phyloP scores from a whole-genome alignment of 2,113 vertebrate genomes.

The Lampris megalopsis region DNA sequence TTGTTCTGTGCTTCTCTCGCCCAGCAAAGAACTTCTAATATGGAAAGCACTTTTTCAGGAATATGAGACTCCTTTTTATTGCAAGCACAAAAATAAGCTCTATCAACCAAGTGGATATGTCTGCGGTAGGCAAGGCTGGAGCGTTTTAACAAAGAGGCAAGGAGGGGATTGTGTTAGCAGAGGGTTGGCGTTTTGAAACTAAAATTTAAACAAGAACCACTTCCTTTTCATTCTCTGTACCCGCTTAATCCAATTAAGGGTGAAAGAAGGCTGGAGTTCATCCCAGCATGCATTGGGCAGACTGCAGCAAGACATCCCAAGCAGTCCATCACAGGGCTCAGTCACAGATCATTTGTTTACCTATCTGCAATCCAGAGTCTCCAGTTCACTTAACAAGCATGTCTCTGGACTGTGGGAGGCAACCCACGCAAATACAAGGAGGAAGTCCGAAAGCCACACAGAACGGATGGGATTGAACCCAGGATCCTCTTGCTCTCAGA shows the following conservation, averaged over 20 bases:
- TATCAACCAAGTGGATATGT: neutral
- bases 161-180: neutral
- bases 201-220: neutral
- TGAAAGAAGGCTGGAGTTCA: too few species aligned
- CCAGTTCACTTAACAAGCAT: too few species aligned
- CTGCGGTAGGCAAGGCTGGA: slow-evolving; percentile 13
- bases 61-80: slow-evolving; percentile 23
- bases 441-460: too few species aligned
- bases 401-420: too few species aligned
- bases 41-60: neutral
- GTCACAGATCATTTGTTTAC: too few species aligned
- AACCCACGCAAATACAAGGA: too few species aligned
- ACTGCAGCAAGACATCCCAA: too few species aligned
- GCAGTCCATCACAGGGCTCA: too few species aligned
- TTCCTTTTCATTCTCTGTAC: neutral
- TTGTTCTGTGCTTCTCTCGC: slow-evolving; percentile 25
- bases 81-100: slow-evolving; percentile 19
- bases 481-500: too few species aligned
- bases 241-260: neutral
- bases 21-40: slow-evolving; percentile 38
- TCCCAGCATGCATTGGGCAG: too few species aligned
- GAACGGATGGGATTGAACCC: too few species aligned
- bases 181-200: slow-evolving; percentile 3
- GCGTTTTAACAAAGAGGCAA: slow-evolving; percentile 15
- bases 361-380: too few species aligned